Evolutionary conservation across 92 coral and sea anemone genomes (phyloP).

Genomic region (Diadumene lineata): DNA sequence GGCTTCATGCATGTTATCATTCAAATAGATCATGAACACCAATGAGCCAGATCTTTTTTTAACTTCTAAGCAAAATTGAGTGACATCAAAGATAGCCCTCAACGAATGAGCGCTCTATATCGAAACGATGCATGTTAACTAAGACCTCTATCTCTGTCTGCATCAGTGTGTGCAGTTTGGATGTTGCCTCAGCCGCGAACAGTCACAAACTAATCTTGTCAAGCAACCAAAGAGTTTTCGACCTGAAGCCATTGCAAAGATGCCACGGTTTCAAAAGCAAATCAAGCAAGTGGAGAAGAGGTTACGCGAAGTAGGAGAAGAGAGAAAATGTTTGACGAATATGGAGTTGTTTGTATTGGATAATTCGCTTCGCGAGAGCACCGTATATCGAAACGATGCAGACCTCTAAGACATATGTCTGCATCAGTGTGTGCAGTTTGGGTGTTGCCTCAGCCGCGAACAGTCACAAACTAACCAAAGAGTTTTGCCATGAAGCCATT

Average conservation of each 20-base stretch:
- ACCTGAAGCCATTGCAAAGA: not conserved
- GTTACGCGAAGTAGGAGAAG: not conserved
- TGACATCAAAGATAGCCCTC: too few relatives aligned
- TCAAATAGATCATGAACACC: too few relatives aligned
- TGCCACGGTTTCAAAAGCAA: conserved; percentile 3
- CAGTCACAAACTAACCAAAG: not conserved
- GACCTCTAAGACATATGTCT: too few relatives aligned
- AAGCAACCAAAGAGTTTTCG: too few relatives aligned
- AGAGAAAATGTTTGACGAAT: conserved; percentile 22
- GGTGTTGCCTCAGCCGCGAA: not conserved
- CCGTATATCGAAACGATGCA: too few relatives aligned
- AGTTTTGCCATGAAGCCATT: not conserved
- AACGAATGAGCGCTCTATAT: too few relatives aligned
- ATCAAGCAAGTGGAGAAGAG: not conserved
- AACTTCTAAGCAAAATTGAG: too few relatives aligned
- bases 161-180: not conserved
- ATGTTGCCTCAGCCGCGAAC: not conserved
- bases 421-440: not conserved
- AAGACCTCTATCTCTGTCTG: too few relatives aligned
- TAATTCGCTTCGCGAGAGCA: conserved; percentile 84
- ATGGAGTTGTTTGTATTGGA: conserved; percentile 74
- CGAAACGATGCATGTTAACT: too few relatives aligned
- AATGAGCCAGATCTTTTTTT: too few relatives aligned
- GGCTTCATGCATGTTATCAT: too few relatives aligned
- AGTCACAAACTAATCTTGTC: not conserved